Evolutionary conservation across 1,140 invertebrate species (phyloP), one percentile per base, ranked within the genome.

Genomic region (Papilio machaon): DNA sequence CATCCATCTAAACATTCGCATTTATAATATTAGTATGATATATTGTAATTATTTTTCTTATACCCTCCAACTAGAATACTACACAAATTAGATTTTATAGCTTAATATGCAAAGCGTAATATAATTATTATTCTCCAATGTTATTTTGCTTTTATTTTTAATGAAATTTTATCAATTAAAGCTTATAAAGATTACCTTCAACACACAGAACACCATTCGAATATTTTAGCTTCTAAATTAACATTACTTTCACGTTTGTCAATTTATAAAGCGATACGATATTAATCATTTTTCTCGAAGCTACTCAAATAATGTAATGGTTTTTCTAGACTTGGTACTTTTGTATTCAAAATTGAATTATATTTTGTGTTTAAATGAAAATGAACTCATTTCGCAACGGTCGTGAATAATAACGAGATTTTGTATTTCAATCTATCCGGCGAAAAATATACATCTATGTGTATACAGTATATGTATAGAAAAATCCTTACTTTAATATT

Each of bases 331-430:
- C 88, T 90, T 70, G 23, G 10, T 92, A 94, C 92, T 92, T 90
- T 92, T 91, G 91, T 91, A 92, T 94, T 92, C 91, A 92, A 93
- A 92, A 92, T 94, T 94, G 92, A 94, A 94, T 92, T 92, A 92
- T 92, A 92, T 92, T 91, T 89, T 90, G 87, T 85, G 91, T 94
- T 94, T 92, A 91, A 94, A 94, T 92, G 92, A 92, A 94, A 94
- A 93, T 90, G 90, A 90, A 92, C 92, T 92, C 91, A 92, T 94
- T 92, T 91, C 83, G 85, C 82, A 83, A 86, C 86, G 88, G 84
- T 89, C 87, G 88, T 93, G 92, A 94, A 92, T 92, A 92, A 92
- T 91, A 92, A 94, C 88, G 86, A 87, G 86, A 85, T 85, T 84
- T 87, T 83, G 84, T 90, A 92, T 85, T 85, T 67, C 54, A 83